A percentile compares a stretch with the other conserved stretches of the same genome.
phyloP scores from a whole-genome alignment of 2,797 vertebrate species.

The Neomorphus geoffroyi region DNA sequence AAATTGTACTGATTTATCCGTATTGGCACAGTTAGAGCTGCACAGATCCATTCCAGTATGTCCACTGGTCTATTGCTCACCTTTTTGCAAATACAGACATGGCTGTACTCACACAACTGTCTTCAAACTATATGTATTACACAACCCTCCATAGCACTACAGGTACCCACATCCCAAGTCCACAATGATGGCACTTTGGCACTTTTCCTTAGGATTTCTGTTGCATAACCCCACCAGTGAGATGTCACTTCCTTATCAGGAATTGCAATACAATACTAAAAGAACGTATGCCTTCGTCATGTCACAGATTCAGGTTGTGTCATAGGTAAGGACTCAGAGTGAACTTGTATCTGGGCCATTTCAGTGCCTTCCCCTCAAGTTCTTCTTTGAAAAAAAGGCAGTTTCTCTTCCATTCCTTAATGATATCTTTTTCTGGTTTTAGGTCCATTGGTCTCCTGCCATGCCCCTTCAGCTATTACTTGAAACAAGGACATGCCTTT shows the following conservation, averaged over 20 bases:
- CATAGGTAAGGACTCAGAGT: not conserved
- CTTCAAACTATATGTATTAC: not conserved
- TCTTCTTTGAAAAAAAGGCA: not conserved
- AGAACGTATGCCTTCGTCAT: not conserved
- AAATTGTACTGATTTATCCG: not conserved
- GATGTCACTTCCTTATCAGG: not conserved
- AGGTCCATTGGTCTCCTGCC: not conserved
- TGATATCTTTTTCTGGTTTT: not conserved
- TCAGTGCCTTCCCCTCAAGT: not conserved
- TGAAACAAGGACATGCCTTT: not conserved
- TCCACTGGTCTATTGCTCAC: not conserved
- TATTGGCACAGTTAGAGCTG: not conserved
- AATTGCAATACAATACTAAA: not conserved
- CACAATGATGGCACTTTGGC: fast-evolving
- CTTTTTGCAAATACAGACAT: not conserved
- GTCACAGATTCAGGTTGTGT: not conserved
- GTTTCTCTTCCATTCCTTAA: not conserved
- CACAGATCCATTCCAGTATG: not conserved
- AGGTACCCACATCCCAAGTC: fast-evolving
- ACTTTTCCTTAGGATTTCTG: not conserved
- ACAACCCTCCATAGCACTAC: not conserved
- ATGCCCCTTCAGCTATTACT: not conserved
- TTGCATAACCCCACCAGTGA: not conserved
- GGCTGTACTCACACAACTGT: not conserved
- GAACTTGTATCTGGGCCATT: not conserved